Conservation (phyloP, 2,113 vertebrate genomes). For the Ceuthmochares aereus region DNA sequence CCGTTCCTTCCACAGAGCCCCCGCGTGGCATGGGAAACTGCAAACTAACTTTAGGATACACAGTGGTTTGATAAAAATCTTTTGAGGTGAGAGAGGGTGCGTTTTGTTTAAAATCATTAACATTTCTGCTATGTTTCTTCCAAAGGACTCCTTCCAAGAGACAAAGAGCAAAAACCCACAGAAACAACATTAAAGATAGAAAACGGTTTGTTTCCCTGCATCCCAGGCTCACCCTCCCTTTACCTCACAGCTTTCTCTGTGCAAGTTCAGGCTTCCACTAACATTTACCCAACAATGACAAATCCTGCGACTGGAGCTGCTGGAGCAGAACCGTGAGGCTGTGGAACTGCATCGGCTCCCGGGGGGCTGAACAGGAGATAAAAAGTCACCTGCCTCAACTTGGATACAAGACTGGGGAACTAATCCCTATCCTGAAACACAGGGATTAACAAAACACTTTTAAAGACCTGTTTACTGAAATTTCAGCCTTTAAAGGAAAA, state of each 20-base stretch:
- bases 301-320: background rate
- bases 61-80: background rate
- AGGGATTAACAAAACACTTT: background rate
- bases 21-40: background rate
- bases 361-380: background rate
- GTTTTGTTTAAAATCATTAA: background rate
- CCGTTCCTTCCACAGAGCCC: background rate
- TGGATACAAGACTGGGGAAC: background rate
- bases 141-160: background rate
- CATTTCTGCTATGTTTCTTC: background rate
- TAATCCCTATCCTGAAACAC: background rate
- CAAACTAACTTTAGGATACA: background rate
- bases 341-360: background rate
- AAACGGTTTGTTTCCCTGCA: background rate
- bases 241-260: background rate
- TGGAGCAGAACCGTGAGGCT: background rate
- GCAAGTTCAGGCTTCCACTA: background rate
- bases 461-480: background rate
- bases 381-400: background rate
- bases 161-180: background rate
- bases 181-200: background rate
- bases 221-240: background rate
- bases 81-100: background rate
- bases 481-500: background rate
- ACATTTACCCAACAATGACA: background rate